Evolutionary conservation across 2,888 invertebrate genomes (phyloP).

Genomic region (Dryomyza anilis): DNA sequence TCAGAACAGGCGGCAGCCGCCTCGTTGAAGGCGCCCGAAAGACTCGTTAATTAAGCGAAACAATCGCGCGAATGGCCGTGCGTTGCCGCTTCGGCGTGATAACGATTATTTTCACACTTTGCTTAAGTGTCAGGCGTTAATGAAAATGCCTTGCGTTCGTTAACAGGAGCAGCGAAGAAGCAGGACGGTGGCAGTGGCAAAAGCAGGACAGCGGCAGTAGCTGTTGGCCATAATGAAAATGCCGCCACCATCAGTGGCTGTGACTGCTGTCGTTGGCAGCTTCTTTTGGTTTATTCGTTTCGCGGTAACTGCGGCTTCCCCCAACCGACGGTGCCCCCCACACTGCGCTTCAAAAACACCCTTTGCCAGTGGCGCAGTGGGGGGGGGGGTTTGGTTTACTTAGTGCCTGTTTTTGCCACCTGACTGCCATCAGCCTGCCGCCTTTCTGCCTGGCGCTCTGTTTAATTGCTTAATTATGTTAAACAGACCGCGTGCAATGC

Average conservation of each 20-base stretch:
- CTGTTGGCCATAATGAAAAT: constrained; percentile 1
- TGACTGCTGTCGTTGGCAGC: constrained; percentile 23
- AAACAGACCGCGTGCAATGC: too few species aligned
- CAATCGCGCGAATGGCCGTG: constrained; percentile 42
- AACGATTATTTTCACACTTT: constrained; percentile 57
- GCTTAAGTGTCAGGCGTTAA: constrained; percentile 25
- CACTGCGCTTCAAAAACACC: not conserved
- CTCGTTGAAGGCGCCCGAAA: constrained; percentile 30
- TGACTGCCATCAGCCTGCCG: not conserved
- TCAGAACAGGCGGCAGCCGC: not conserved
- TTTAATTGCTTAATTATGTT: constrained; percentile 59
- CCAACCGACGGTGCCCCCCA: constrained; percentile 34
- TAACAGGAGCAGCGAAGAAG: not conserved
- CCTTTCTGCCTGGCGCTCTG: constrained; percentile 19
- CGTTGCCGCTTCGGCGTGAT: constrained; percentile 43
- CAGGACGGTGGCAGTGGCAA: constrained; percentile 8
- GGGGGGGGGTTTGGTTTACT: not conserved
- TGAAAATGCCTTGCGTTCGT: constrained; percentile 18
- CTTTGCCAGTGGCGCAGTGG: not conserved
- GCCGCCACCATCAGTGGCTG: constrained; percentile 28
- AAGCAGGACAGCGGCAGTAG: constrained; percentile 14
- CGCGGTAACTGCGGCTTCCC: constrained; percentile 54
- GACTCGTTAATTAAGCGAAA: constrained; percentile 55
- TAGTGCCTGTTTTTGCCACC: not conserved
- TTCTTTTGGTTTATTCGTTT: constrained; percentile 39